These are phyloP conservation scores for Furnarius figulus DNA, from an alignment of 2,113 vertebrate species.

Conservation along the genomic window DNA sequence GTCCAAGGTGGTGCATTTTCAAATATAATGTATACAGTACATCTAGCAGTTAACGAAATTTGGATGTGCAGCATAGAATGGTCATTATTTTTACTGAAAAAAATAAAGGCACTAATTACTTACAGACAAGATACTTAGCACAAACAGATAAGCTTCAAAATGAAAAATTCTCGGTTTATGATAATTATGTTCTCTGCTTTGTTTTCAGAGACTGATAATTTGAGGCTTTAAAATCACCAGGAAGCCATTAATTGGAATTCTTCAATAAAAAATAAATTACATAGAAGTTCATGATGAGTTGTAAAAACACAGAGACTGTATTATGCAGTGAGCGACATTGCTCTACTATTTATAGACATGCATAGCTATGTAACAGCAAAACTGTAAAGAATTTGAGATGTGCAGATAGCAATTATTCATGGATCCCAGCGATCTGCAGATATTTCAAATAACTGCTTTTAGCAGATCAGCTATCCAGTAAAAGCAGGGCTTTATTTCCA, in stretches of 20 bases:
- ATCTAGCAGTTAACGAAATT: slow-evolving; percentile 83
- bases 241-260: slow-evolving; percentile 91
- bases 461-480: slow-evolving; percentile 68
- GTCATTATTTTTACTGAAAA: slow-evolving; percentile 86
- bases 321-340: slow-evolving; percentile 79
- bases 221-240: slow-evolving; percentile 90
- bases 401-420: slow-evolving; percentile 78
- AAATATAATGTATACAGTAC: slow-evolving; percentile 76
- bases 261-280: slow-evolving; percentile 90
- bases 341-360: slow-evolving; percentile 79
- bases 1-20: slow-evolving; percentile 80
- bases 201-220: slow-evolving; percentile 89
- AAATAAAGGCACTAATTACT: slow-evolving; percentile 88
- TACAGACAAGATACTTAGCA: slow-evolving; percentile 89
- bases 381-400: slow-evolving; percentile 77
- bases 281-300: slow-evolving; percentile 87
- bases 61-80: slow-evolving; percentile 80
- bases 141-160: slow-evolving; percentile 90
- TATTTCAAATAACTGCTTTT: slow-evolving; percentile 78
- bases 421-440: slow-evolving; percentile 68
- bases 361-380: slow-evolving; percentile 73
- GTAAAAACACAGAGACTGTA: slow-evolving; percentile 83
- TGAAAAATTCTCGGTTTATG: slow-evolving; percentile 88
- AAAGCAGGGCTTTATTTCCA: slow-evolving; percentile 72
- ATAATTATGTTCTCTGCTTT: slow-evolving; percentile 89